A percentile compares a stretch with the other conserved stretches of the same genome.
Evolutionary conservation across 1,140 invertebrate genomes (phyloP).

Genomic region (Pissodes strobi): DNA sequence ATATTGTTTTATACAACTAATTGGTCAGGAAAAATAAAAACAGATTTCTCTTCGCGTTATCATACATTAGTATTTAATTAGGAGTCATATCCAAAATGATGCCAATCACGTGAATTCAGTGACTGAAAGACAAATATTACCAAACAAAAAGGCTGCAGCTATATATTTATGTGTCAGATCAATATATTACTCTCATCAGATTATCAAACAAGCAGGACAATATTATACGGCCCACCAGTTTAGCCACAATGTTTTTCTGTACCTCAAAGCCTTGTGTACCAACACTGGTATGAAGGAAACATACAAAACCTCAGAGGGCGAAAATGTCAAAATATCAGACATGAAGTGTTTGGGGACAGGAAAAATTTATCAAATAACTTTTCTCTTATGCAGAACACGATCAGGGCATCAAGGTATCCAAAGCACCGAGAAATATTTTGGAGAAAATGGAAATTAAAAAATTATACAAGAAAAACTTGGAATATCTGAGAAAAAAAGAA

Average conservation of each 20-base stretch:
- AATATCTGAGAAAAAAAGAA: no score
- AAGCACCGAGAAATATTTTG: no score
- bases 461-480: no score
- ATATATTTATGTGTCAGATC: conserved; percentile 37
- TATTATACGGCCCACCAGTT: background rate
- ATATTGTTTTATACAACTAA: conserved; percentile 52
- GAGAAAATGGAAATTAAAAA: no score
- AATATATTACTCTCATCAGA: conserved; percentile 18
- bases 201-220: background rate
- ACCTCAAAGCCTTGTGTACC: no score
- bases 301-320: background rate
- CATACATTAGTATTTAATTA: conserved; percentile 42
- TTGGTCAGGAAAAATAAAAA: conserved; percentile 55
- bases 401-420: no score
- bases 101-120: conserved; percentile 51
- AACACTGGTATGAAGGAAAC: no score
- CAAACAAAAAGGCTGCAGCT: conserved; percentile 37
- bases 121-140: conserved; percentile 51
- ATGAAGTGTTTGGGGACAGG: background rate
- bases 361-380: background rate
- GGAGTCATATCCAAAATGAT: conserved; percentile 46
- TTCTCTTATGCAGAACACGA: no score
- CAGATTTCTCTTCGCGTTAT: conserved; percentile 46
- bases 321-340: background rate
- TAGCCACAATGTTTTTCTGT: background rate